A percentile compares a stretch with the other conserved stretches of the same genome.
Conservation (phyloP, 2,113 vertebrate species). For the Climacteris rufus region DNA sequence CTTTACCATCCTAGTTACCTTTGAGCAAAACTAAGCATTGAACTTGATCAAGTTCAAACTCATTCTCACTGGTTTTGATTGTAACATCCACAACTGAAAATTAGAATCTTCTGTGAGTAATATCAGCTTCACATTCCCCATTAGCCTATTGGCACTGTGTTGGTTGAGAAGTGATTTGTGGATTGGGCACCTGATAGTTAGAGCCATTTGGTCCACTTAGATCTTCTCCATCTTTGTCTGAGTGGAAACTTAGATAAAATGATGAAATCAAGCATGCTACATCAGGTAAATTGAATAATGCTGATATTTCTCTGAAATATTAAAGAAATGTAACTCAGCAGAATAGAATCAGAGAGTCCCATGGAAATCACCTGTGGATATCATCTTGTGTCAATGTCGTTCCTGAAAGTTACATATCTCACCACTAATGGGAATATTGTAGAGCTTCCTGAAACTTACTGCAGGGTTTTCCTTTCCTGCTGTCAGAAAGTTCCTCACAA, state of each 20-base stretch:
- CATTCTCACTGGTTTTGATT: not conserved
- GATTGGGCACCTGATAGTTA: not conserved
- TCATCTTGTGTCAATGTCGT: not conserved
- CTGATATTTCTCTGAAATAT: not conserved
- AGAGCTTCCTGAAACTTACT: not conserved
- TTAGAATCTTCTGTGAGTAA: not conserved
- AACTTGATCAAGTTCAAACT: not conserved
- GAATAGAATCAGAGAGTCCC: not conserved
- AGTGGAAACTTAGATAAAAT: not conserved
- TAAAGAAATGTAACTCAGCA: not conserved
- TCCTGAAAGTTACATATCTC: not conserved
- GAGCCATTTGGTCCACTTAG: not conserved
- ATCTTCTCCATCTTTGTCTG: not conserved
- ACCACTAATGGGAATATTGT: not conserved
- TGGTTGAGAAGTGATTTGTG: not conserved
- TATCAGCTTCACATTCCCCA: not conserved
- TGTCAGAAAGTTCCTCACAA: not conserved
- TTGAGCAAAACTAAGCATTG: not conserved
- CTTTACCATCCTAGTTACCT: not conserved
- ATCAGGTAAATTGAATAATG: not conserved
- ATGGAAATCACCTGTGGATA: not conserved
- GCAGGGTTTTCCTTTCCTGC: not conserved
- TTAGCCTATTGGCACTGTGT: not conserved
- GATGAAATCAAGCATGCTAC: rapidly evolving
- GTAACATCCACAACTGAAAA: not conserved